phyloP scores from a whole-genome alignment of 2,113 vertebrate species.

The Emydura subglobosa region DNA sequence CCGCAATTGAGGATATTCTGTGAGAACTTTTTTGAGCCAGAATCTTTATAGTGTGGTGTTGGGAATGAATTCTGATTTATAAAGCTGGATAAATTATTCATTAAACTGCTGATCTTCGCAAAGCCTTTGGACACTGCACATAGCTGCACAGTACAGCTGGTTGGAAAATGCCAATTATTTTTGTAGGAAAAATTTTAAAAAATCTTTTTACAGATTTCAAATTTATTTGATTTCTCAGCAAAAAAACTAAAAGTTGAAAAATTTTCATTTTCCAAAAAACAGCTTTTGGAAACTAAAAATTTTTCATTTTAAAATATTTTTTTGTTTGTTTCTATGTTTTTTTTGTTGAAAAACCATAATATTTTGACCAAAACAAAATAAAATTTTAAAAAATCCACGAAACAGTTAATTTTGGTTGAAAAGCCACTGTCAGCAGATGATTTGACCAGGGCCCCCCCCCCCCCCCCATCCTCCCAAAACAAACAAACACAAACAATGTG shows the following conservation, averaged over 20 bases:
- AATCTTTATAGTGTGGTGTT: background rate
- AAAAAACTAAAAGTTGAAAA: background rate
- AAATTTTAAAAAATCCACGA: too few species aligned
- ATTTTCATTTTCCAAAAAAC: too few species aligned
- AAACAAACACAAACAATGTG: too few species aligned
- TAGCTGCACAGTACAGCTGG: background rate
- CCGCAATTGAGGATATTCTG: background rate
- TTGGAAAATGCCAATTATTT: background rate
- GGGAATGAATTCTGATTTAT: background rate
- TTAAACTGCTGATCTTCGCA: background rate
- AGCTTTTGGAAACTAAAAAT: too few species aligned
- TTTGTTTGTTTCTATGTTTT: too few species aligned
- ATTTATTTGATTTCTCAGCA: background rate
- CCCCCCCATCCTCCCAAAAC: too few species aligned
- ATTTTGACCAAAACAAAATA: too few species aligned
- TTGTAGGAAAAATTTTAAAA: background rate
- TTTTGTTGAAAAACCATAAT: too few species aligned
- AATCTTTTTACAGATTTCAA: background rate
- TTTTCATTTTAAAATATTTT: too few species aligned
- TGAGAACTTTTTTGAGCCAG: background rate
- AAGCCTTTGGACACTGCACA: background rate
- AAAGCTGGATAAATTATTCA: background rate
- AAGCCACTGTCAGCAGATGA: too few species aligned
- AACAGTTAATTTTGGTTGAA: too few species aligned
- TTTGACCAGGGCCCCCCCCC: too few species aligned